Evolutionary conservation across 1,140 invertebrate genomes (phyloP), one percentile per base, ranked within the genome.

Genomic region (Drosophila kanapiae): DNA sequence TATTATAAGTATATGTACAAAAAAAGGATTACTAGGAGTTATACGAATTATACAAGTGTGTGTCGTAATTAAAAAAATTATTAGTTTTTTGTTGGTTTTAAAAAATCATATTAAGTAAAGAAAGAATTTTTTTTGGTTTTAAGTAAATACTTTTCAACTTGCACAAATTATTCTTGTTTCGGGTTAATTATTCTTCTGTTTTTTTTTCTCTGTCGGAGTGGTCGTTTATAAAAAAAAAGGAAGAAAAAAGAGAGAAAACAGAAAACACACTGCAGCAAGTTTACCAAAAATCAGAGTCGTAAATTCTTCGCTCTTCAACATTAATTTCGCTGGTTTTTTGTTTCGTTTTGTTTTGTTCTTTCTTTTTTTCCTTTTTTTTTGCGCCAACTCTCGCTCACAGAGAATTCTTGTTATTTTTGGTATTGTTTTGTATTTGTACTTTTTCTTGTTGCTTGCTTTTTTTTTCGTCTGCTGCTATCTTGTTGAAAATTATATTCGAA

Each of bases 391-490:
- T 48, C 23, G 45, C n/a, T 67, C 54, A 54, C 54, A 78, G 35
- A 56, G 40, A 56, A 35, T 56, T 54, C 63, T 75, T 76, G 58
- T 63, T 80, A 48, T 65, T 67, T 72, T 82, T 76, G 68, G 76
- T 82, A 67, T 62, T 65, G 35, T 80, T 84, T 56, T 77, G 77
- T 80, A 75, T 63, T 75, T 60, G 58, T 78, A 67, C 45, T 70
- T 67, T 78, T 84, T 84, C 70, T 88, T 88, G 85, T 88, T 88
- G 85, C 81, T 88, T 85, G 81, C 83, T 88, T 90, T 88, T 82
- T 76, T 76, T 58, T 74, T 69, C 60, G 47, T 69, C 68, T 72
- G 40, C 67, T 72, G 45, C 64, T 71, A 70, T 62, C 68, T 82
- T 82, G 53, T 74, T 74, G 63, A 60, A 72, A 76, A 75, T 77